Conservation (phyloP, 2,888 invertebrate genomes). For the Gandaritis pyraliata region DNA sequence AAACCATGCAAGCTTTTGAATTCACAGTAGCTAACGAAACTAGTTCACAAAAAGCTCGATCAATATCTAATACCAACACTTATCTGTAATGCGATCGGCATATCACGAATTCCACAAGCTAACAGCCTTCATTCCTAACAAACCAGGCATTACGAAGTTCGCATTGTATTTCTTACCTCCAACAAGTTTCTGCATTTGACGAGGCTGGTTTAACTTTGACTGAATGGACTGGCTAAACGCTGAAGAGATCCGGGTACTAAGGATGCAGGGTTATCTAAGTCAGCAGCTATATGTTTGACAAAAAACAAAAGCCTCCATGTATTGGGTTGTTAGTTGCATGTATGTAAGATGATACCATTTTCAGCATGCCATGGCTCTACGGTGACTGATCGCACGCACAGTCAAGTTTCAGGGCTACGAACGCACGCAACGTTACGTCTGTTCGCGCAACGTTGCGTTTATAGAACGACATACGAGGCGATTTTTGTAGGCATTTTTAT, state of each 20-base stretch:
- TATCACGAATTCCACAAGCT: slow-evolving; percentile 41
- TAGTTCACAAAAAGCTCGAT: slow-evolving; percentile 29
- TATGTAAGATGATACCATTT: too few relatives aligned
- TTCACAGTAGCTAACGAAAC: slow-evolving; percentile 27
- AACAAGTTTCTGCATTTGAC: not conserved
- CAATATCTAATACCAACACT: slow-evolving; percentile 34
- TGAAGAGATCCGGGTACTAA: not conserved
- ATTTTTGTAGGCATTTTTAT: slow-evolving; percentile 10
- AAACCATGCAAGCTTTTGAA: slow-evolving; percentile 15
- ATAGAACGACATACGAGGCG: not conserved
- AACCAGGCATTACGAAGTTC: slow-evolving; percentile 5
- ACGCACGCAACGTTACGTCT: slow-evolving; percentile 20
- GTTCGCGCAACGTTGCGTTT: slow-evolving; percentile 5
- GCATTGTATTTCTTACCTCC: slow-evolving; percentile 5
- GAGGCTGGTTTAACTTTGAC: not conserved
- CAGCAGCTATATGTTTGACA: too few relatives aligned
- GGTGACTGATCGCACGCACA: slow-evolving; percentile 9
- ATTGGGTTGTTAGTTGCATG: too few relatives aligned
- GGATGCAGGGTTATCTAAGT: too few relatives aligned
- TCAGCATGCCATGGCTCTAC: not conserved
- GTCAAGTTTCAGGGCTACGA: slow-evolving; percentile 29
- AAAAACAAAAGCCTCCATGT: too few relatives aligned
- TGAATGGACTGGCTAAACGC: not conserved
- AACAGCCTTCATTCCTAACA: slow-evolving; percentile 22
- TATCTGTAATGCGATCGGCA: slow-evolving; percentile 42